A percentile compares a stretch with the other conserved stretches of the same genome.
These are phyloP conservation scores for Rhegmatorhina hoffmannsi DNA, from an alignment of 2,113 vertebrate genomes.

Conservation along the genomic window DNA sequence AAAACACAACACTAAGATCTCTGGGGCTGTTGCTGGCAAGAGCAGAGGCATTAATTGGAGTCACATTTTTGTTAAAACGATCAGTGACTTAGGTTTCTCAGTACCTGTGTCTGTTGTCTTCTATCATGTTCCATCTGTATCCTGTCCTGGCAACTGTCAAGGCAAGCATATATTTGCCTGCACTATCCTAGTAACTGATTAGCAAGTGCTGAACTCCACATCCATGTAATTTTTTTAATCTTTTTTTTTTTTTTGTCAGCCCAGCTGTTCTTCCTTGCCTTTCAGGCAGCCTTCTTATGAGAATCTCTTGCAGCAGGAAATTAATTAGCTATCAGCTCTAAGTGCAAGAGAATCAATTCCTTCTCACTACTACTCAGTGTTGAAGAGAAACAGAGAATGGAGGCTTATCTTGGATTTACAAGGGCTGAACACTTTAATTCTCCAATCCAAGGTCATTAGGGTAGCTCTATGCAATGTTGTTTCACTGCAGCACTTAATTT, in stretches of 20 bases:
- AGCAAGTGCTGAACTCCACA: neutral
- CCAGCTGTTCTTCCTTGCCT: neutral
- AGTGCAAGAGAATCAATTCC: neutral
- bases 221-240: neutral
- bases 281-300: neutral
- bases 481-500: neutral
- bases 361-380: neutral
- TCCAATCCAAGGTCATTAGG: neutral
- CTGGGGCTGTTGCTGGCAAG: neutral
- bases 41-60: neutral
- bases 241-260: neutral
- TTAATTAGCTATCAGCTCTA: slow-evolving; percentile 3
- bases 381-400: neutral
- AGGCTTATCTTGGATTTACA: slow-evolving; percentile 19
- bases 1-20: neutral
- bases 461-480: neutral
- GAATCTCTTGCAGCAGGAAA: neutral
- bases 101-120: neutral
- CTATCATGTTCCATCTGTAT: neutral
- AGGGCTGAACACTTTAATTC: neutral
- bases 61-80: neutral
- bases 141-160: neutral
- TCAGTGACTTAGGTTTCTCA: neutral
- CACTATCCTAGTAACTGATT: neutral
- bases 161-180: neutral